Evolutionary conservation across 1,140 invertebrate species (phyloP).

Genomic region (Xylocopa sonorina): DNA sequence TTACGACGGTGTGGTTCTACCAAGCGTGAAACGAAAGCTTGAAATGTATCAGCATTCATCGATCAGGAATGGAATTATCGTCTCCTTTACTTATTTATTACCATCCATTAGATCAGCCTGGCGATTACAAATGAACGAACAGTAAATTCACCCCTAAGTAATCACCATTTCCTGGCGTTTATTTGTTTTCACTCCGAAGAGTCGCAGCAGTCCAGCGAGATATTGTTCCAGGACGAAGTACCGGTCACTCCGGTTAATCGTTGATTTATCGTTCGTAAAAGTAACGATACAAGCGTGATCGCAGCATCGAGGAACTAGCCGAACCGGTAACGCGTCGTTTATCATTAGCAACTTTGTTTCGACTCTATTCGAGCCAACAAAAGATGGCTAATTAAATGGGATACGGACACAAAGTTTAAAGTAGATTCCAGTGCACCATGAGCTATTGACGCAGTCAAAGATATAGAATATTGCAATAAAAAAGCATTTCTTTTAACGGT

Average conservation of each 20-base stretch:
- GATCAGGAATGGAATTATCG: neutral
- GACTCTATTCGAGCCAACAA: neutral
- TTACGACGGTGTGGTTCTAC: too few species aligned
- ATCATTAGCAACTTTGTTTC: constrained; percentile 42
- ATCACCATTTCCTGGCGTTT: constrained; percentile 11
- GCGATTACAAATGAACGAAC: neutral
- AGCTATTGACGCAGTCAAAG: too few species aligned
- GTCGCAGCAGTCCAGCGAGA: neutral
- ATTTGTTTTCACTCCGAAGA: neutral
- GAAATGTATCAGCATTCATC: neutral
- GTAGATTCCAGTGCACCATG: too few species aligned
- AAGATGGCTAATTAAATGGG: constrained; percentile 13
- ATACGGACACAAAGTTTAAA: too few species aligned
- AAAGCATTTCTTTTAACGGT: too few species aligned
- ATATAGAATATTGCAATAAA: too few species aligned
- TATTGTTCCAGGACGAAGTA: constrained; percentile 24
- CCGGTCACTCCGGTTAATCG: neutral
- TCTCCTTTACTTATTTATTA: neutral
- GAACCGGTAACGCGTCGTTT: constrained; percentile 38
- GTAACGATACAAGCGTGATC: neutral
- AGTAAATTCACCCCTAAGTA: neutral
- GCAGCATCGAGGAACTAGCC: neutral
- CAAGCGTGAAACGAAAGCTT: neutral
- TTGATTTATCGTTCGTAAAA: constrained; percentile 4
- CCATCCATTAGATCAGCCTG: neutral